Evolutionary conservation across 2,888 invertebrate genomes (phyloP).

Genomic region (Drosophila testacea): DNA sequence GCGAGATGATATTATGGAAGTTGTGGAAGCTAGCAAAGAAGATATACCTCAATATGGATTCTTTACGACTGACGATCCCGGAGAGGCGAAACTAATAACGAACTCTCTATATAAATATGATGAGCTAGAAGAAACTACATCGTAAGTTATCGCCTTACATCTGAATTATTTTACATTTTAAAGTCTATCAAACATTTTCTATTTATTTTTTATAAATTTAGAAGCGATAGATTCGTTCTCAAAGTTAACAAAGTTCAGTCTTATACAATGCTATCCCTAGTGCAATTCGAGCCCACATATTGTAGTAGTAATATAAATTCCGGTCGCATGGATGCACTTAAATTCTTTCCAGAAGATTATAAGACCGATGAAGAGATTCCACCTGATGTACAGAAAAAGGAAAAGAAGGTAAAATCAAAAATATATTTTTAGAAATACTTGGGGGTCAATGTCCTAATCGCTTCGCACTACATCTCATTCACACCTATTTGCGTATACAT

Average conservation of each 20-base stretch:
- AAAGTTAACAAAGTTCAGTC: constrained; percentile 89
- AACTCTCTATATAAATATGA: constrained; percentile 88
- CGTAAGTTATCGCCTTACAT: constrained; percentile 30
- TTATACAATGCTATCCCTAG: constrained; percentile 88
- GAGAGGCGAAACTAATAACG: constrained; percentile 87
- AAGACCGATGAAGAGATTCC: constrained; percentile 85
- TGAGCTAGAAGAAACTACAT: constrained; percentile 29
- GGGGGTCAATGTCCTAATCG: too few species aligned
- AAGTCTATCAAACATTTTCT: too few species aligned
- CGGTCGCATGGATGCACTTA: constrained; percentile 88
- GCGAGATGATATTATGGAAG: constrained; percentile 87
- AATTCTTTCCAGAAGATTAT: constrained; percentile 88
- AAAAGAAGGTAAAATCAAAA: constrained; percentile 81
- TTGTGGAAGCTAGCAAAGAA: constrained; percentile 85
- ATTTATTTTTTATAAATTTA: constrained; percentile 70
- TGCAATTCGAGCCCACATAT: constrained; percentile 89
- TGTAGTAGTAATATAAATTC: constrained; percentile 88
- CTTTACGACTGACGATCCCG: constrained; percentile 88
- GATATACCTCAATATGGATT: constrained; percentile 89
- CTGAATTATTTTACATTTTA: not conserved
- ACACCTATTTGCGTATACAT: too few species aligned
- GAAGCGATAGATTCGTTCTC: constrained; percentile 89
- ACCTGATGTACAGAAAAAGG: constrained; percentile 70
- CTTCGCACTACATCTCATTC: too few species aligned
- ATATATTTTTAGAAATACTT: not conserved